Percentiles rank a stretch among this genome's conserved stretches.
These are phyloP conservation scores for Antidorcas marsupialis DNA, from an alignment of 2,113 vertebrate genomes.

Conservation along the genomic window DNA sequence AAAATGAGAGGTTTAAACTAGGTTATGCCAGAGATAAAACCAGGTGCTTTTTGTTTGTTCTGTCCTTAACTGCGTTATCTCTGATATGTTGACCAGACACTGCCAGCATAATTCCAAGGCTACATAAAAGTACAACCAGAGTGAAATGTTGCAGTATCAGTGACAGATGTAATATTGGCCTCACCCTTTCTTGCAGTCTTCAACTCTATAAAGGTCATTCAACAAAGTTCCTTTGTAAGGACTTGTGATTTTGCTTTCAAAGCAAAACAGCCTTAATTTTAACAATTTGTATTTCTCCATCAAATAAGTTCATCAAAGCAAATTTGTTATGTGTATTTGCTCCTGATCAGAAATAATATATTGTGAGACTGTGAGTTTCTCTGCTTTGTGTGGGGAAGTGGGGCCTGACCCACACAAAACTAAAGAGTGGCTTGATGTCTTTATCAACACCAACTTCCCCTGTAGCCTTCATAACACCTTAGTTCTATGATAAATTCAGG, in stretches of 20 bases:
- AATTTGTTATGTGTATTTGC: background rate
- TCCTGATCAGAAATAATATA: background rate
- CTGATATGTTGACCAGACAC: background rate
- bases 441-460: background rate
- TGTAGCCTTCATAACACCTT: background rate
- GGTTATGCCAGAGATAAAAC: background rate
- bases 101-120: background rate
- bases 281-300: background rate
- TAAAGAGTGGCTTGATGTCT: background rate
- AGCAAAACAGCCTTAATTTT: background rate
- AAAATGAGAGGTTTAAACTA: background rate
- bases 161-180: background rate
- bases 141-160: background rate
- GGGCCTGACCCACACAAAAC: background rate
- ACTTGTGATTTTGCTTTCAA: background rate
- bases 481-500: background rate
- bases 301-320: background rate
- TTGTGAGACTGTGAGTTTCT: background rate
- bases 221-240: background rate
- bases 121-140: background rate
- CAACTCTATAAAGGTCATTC: background rate
- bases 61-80: background rate
- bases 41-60: background rate
- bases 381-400: background rate
- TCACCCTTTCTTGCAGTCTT: background rate